Base-by-base conservation (phyloP, 2,888 invertebrate species). In the Leptinotarsa juncta region DNA sequence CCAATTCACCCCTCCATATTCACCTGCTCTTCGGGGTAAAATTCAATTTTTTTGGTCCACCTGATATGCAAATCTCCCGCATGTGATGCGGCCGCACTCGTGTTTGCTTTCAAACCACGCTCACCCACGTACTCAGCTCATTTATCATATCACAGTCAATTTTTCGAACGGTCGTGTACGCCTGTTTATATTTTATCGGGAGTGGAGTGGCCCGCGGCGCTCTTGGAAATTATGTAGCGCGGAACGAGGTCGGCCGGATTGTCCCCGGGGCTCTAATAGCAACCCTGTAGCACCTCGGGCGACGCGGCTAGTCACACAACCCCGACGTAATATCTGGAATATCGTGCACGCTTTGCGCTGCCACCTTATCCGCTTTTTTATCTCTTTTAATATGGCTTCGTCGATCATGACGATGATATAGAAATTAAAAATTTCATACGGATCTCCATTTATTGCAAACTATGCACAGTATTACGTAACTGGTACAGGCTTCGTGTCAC, bases 211-310 rank as follows among this genome's bases (percentile, higher is more conserved):
- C 82, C 81, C 71, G 49, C 65, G 81, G 84, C 82, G 74, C 79
- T 81, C 81, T 82, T 84, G 82, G 82, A 85, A 85, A 85, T 85
- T 84, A 84, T 84, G 83, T 82, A 82, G 82, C 82, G 79, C 81
- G 82, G 82, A 84, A 82, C 82, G 83, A 84, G 83, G 83, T 84
- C 82, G 84, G 82, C 79, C 83, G 84, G 83, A 83, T 84, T 81
- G 73, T 80, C 84, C 82, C 51, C 70, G 72, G 78, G 84, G 81
- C 76, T 73, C 78, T 81, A 81, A 82, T 81, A 83, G 79, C 80
- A 81, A 80, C 82, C 84, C 83, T 78, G 77, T 76, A 81, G 78
- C 76, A 78, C 83, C 78, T 73, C 75, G 67, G 80, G 84, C 80
- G 75, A 81, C 77, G 76, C 60, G 68, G 60, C 26, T 26, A 62